Evolutionary conservation across 2,888 invertebrate species (phyloP).

Genomic region (Noctua pronuba): DNA sequence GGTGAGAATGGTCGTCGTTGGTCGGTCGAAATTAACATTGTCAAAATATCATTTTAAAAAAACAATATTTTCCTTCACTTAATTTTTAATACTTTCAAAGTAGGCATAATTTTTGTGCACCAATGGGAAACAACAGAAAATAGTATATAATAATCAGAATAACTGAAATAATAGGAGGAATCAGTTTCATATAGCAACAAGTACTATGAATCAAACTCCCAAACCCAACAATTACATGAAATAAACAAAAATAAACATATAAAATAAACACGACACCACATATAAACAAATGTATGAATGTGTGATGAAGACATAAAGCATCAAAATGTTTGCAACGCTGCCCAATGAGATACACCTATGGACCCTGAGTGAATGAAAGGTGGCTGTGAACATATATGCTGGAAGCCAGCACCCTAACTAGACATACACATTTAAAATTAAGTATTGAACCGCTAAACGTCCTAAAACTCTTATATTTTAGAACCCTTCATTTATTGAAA

Average conservation of each 20-base stretch:
- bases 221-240: background rate
- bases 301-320: constrained; percentile 41
- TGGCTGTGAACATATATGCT: constrained; percentile 50
- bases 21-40: background rate
- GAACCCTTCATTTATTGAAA: background rate
- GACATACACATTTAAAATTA: constrained; percentile 2
- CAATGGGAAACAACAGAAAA: constrained; percentile 22
- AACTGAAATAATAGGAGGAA: constrained; percentile 19
- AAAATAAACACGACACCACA: constrained; percentile 33
- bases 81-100: constrained; percentile 30
- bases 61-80: background rate
- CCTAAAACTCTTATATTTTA: background rate
- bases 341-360: constrained; percentile 41
- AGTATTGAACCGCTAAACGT: constrained; percentile 22
- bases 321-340: constrained; percentile 57
- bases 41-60: background rate
- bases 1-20: background rate
- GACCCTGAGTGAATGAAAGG: constrained; percentile 31
- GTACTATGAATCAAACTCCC: constrained; percentile 1
- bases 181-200: constrained; percentile 2
- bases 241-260: constrained; percentile 25
- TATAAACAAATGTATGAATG: constrained; percentile 32
- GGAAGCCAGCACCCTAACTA: background rate
- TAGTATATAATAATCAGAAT: constrained; percentile 12
- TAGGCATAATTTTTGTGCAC: constrained; percentile 23